Base-by-base conservation (phyloP, 2,797 vertebrate species). In the Enteromius thamalakanensis region DNA sequence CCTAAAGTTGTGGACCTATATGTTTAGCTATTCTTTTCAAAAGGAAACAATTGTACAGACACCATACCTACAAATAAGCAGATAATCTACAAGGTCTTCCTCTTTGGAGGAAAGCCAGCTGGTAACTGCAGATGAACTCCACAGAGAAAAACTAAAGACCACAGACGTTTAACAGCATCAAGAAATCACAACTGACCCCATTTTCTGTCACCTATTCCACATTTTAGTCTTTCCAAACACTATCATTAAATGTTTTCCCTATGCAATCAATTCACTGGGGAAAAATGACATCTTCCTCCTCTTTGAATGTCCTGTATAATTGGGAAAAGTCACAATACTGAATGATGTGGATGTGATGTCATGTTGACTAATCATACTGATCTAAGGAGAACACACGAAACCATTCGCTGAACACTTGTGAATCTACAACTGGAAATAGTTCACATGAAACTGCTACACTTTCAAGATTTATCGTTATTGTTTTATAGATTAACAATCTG, bases 11-110 rank as follows among this genome's bases (percentile, higher is more conserved):
- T 47, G 21, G 3, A 8, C 5, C 23, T 26, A 7, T 3, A 75
- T 55, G 19, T 49, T 51, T 21, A 21, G 11, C 60, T 78, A n/a
- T n/a, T 65, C 6, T 65, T 26, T n/a, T 37, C 12, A 69, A 23
- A 69, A 69, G 49, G 14, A 69, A 80, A 55, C 79, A 60, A 80
- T 58, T 17, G 6, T 32, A 32, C 14, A 64, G 29, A 64, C 62
- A 64, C 32, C 29, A 64, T 32, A 64, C 62, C 23, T 26, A 17
- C 7, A 58, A 1, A 32, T 14, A 68, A 34, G 14, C 29, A 53
- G 32, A 53, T 79, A 6, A 70, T 70, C 34, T 70, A 21, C 9
- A 23, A 3, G 17, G 3, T 19, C 15, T 21, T 34, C 32, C 29
- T 40, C 34, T 68, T 64, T 64, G 40, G 47, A 40, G 65, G 14